Evolutionary conservation across 2,888 invertebrate species (phyloP).

Genomic region (Leucophora obtusa): DNA sequence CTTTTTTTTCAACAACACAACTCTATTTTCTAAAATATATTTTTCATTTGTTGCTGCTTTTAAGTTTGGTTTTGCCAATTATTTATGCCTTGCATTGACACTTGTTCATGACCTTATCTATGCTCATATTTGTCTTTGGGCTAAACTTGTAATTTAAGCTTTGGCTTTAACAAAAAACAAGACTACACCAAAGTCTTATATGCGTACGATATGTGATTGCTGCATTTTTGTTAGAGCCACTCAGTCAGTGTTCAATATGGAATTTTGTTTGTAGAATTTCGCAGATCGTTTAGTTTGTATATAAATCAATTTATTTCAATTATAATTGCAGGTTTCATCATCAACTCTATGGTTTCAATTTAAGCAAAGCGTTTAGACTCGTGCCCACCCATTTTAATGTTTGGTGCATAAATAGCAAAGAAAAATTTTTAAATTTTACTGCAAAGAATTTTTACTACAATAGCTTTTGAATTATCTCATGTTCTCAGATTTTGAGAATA

Average conservation of each 20-base stretch:
- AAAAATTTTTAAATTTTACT: no score
- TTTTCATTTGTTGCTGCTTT: background rate
- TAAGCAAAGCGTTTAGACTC: background rate
- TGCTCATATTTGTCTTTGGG: conserved; percentile 56
- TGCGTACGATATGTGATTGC: background rate
- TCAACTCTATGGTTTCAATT: conserved; percentile 1
- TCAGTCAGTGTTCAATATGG: conserved; percentile 58
- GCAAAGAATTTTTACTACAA: no score
- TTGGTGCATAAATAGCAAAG: no score
- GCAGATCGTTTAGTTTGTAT: conserved; percentile 69
- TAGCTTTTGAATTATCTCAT: no score
- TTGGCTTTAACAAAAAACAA: background rate
- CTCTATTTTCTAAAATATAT: conserved; percentile 10
- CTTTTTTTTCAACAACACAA: background rate
- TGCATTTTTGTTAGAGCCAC: background rate
- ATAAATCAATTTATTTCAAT: conserved; percentile 78
- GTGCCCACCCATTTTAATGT: conserved; percentile 16
- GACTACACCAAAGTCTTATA: background rate
- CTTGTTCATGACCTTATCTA: conserved; percentile 65
- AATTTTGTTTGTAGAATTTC: conserved; percentile 68
- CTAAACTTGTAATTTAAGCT: conserved; percentile 61
- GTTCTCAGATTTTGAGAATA: no score
- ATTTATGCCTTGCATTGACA: conserved; percentile 65
- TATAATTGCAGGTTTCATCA: conserved; percentile 74
- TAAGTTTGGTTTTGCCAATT: conserved; percentile 14